phyloP scores from a whole-genome alignment of 2,797 vertebrate species.

The Rousettus madagascariensis region DNA sequence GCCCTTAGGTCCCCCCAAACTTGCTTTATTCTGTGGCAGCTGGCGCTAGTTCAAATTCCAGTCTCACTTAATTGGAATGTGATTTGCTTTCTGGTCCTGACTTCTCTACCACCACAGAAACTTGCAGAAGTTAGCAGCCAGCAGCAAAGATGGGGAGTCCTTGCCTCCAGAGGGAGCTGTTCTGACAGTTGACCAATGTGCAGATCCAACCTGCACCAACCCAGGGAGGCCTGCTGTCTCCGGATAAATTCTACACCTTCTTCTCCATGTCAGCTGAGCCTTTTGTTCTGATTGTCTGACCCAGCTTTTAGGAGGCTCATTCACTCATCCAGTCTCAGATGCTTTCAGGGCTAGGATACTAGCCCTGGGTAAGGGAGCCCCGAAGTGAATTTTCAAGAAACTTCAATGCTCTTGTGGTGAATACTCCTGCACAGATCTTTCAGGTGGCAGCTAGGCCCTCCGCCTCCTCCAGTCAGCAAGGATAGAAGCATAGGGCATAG shows the following conservation, averaged over 20 bases:
- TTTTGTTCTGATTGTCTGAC: not conserved
- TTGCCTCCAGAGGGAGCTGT: not conserved
- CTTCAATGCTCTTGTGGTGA: not conserved
- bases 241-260: not conserved
- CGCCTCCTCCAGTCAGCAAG: not conserved
- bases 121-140: not conserved
- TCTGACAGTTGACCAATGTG: not conserved
- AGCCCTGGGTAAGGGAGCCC: not conserved
- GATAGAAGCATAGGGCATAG: not conserved
- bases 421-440: not conserved
- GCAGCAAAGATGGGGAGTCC: not conserved
- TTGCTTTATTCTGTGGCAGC: slow-evolving; percentile 42
- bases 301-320: not conserved
- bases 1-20: not conserved
- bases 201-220: not conserved
- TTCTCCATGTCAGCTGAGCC: not conserved
- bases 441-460: no score
- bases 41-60: not conserved
- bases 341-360: not conserved
- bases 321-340: not conserved
- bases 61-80: slow-evolving; percentile 20
- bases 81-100: slow-evolving; percentile 17
- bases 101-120: not conserved
- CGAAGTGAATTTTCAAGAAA: not conserved
- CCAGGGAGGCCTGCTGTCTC: not conserved